Evolutionary conservation across 1,140 invertebrate species (phyloP).

Genomic region (Leptoteleia sp.): DNA sequence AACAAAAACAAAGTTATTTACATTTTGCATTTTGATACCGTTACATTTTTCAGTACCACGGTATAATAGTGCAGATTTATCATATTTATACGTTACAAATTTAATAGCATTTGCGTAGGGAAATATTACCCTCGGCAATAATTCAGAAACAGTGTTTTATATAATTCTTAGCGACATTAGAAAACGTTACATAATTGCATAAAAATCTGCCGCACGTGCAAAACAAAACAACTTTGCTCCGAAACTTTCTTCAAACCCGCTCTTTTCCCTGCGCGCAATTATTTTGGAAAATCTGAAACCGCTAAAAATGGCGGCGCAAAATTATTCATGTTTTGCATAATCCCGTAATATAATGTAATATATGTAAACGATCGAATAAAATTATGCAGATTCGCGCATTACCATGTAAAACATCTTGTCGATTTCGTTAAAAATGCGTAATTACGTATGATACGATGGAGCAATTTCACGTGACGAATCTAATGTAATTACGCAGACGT

Average conservation of each 20-base stretch:
- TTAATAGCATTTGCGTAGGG: constrained; percentile 11
- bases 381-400: constrained; percentile 57
- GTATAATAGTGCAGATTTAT: constrained; percentile 3
- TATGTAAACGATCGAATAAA: constrained; percentile 60
- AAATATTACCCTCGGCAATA: constrained; percentile 1
- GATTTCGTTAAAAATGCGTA: constrained; percentile 61
- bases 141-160: constrained; percentile 6
- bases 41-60: no score
- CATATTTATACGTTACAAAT: constrained; percentile 12
- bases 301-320: constrained; percentile 41
- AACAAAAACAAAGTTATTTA: no score
- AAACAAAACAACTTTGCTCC: no score
- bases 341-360: constrained; percentile 59
- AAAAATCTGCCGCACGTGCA: constrained; percentile 16
- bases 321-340: constrained; percentile 56
- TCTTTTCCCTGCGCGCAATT: no score
- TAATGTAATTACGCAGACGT: constrained; percentile 40
- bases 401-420: constrained; percentile 62
- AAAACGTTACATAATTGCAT: constrained; percentile 26
- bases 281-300: no score
- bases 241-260: no score
- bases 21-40: no score
- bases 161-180: constrained; percentile 28
- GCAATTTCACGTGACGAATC: constrained; percentile 47
- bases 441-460: constrained; percentile 52